A percentile compares a stretch with the other conserved stretches of the same genome.
Evolutionary conservation across 2,797 vertebrate genomes (phyloP).

Genomic region (Gorsachius magnificus): DNA sequence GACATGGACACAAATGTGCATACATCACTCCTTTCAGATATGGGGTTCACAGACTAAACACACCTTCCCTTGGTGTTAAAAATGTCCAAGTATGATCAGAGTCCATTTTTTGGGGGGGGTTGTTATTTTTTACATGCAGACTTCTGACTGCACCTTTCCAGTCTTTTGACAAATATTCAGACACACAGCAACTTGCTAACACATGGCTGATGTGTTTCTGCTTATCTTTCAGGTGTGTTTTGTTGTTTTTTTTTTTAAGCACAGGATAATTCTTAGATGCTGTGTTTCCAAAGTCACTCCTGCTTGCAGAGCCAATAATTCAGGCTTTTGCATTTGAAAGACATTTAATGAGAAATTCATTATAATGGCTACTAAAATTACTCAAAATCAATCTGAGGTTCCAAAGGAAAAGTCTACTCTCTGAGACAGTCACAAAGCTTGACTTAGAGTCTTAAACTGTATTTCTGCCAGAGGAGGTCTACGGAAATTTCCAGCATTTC

Average conservation of each 20-base stretch:
- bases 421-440: not conserved
- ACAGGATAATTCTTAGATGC: not conserved
- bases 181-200: not conserved
- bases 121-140: not conserved
- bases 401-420: not conserved
- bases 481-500: not conserved
- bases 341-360: not conserved
- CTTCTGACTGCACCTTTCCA: constrained; percentile 17
- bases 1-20: not conserved
- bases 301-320: not conserved
- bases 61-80: constrained; percentile 21
- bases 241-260: not conserved
- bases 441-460: not conserved
- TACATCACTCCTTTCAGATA: not conserved
- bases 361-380: not conserved
- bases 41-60: constrained; percentile 63
- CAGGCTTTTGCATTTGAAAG: not conserved
- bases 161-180: not conserved
- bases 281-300: not conserved
- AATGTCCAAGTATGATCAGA: constrained; percentile 49
- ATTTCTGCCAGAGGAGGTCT: not conserved
- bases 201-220: not conserved
- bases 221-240: not conserved
- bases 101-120: not conserved
- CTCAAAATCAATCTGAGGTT: not conserved